Percentiles rank a stretch among this genome's conserved stretches.
Conservation (phyloP, 2,113 vertebrate genomes). For the Microcebus griseorufus region DNA sequence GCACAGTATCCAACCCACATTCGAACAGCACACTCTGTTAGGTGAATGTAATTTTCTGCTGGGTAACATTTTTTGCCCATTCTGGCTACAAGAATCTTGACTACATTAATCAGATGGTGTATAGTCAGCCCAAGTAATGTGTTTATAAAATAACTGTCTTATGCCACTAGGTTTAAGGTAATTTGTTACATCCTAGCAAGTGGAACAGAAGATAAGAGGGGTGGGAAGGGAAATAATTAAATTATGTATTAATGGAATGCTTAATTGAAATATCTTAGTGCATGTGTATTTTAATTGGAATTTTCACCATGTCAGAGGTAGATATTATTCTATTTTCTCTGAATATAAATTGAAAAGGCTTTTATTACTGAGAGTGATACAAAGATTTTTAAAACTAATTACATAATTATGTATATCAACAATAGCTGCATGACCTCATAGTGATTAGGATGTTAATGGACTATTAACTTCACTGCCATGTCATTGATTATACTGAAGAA, state of each 20-base stretch:
- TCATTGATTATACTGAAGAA: conserved; percentile 28
- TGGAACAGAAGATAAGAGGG: not conserved
- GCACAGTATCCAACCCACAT: not conserved
- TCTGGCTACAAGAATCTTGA: not conserved
- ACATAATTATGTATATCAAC: conserved; percentile 23
- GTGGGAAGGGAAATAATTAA: not conserved
- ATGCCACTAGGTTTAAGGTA: not conserved
- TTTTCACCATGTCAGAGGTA: not conserved
- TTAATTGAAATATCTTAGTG: conserved; percentile 1
- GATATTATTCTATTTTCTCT: not conserved
- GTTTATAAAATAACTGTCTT: not conserved
- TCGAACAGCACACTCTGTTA: not conserved
- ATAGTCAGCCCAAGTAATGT: not conserved
- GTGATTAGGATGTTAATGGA: conserved; percentile 28
- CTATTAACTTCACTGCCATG: not conserved
- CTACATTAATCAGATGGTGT: not conserved
- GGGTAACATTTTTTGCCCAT: not conserved
- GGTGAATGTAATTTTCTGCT: not conserved
- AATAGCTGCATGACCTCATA: conserved; percentile 17
- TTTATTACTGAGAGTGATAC: conserved; percentile 9
- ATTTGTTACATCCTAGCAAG: not conserved
- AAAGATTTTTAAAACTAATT: conserved; percentile 23
- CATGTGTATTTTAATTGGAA: conserved; percentile 14
- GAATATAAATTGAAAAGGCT: not conserved
- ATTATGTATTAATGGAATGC: not conserved